Conservation (phyloP, 2,113 vertebrate species). For the Toxotes jaculatrix region DNA sequence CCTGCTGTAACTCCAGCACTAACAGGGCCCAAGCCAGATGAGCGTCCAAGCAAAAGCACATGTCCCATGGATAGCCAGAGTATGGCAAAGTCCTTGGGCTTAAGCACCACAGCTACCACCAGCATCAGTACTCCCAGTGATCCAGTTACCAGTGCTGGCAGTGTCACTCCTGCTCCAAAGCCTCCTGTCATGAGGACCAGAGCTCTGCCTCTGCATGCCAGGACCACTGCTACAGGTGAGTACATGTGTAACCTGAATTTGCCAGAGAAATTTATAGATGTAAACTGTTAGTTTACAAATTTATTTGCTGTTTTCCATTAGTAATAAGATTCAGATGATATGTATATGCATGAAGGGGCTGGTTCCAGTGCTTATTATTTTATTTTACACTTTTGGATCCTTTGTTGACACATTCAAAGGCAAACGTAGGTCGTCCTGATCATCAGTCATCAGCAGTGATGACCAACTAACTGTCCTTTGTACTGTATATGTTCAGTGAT, state of each 20-base stretch:
- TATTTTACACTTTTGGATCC: not conserved
- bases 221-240: conserved; percentile 59
- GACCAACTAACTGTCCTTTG: not conserved
- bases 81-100: not conserved
- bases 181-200: conserved; percentile 49
- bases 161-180: conserved; percentile 26
- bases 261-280: not conserved
- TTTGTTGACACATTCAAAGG: not conserved
- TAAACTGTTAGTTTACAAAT: not conserved
- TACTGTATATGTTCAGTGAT: not conserved
- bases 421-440: not conserved
- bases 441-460: not conserved
- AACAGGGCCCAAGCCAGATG: conserved; percentile 37
- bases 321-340: not conserved
- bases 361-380: not conserved
- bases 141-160: not conserved
- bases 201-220: conserved; percentile 64
- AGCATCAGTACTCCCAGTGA: conserved; percentile 29
- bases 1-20: conserved; percentile 7
- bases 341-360: not conserved
- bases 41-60: conserved; percentile 41
- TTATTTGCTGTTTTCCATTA: not conserved
- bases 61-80: conserved; percentile 40
- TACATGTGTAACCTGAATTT: not conserved
- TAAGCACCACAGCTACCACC: not conserved